Percentiles rank a stretch among this genome's conserved stretches.
Evolutionary conservation across 2,113 vertebrate genomes (phyloP).

Genomic region (Xyliphius kryptos): DNA sequence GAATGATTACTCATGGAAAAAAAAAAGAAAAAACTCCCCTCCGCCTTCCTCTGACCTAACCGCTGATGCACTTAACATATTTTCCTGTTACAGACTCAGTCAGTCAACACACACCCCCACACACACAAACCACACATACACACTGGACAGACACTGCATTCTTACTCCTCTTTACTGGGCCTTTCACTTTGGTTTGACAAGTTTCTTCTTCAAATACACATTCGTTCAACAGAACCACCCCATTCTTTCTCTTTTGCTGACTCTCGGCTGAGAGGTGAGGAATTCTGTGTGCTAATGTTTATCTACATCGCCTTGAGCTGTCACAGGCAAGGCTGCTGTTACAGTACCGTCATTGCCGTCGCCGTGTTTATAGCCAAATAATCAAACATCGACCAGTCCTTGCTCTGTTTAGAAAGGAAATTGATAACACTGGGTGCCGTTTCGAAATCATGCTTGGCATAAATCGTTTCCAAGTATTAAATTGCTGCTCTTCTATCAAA

Average conservation of each 20-base stretch:
- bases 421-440: too few species aligned
- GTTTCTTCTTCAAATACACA: neutral
- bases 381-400: conserved; percentile 1
- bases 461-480: too few species aligned
- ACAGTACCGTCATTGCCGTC: neutral
- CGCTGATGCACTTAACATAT: conserved; percentile 29
- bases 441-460: too few species aligned
- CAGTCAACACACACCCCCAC: conserved; percentile 15
- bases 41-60: conserved; percentile 29
- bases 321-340: neutral
- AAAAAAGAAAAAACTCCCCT: conserved; percentile 38
- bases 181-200: too few species aligned
- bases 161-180: too few species aligned
- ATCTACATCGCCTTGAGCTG: conserved; percentile 18
- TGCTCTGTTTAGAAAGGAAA: neutral
- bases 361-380: conserved; percentile 18
- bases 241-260: conserved; percentile 8
- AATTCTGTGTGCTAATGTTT: conserved; percentile 26
- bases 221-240: neutral
- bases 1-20: conserved; percentile 41
- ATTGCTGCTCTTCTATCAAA: too few species aligned
- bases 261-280: conserved; percentile 3
- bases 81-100: conserved; percentile 30
- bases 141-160: neutral
- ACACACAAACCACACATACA: conserved; percentile 9